These are phyloP conservation scores for Odiellus spinosus DNA, from an alignment of 2,888 invertebrate species.

Conservation along the genomic window DNA sequence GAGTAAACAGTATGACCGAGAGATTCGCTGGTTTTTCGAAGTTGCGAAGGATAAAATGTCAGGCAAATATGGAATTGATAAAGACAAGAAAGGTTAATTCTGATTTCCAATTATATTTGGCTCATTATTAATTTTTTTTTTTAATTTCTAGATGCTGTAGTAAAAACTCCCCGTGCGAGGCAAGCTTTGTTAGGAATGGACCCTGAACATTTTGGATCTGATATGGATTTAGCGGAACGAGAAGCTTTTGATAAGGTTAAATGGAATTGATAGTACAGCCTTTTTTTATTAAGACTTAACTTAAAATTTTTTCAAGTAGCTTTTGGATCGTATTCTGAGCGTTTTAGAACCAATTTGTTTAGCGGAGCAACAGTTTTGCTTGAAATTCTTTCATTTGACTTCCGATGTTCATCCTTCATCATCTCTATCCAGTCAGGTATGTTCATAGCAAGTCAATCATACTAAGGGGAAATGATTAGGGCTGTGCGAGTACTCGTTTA, in stretches of 20 bases:
- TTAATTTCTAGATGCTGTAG: no score
- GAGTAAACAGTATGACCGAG: constrained; percentile 74
- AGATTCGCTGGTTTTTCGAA: constrained; percentile 61
- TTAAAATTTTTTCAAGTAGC: constrained; percentile 26
- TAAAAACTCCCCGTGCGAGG: constrained; percentile 3
- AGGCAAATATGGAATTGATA: constrained; percentile 30
- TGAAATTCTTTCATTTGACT: constrained; percentile 73
- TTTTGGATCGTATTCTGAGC: constrained; percentile 68
- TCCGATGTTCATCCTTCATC: constrained; percentile 28
- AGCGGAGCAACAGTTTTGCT: constrained; percentile 88
- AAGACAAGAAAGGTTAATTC: constrained; percentile 12
- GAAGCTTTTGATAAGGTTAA: constrained; percentile 18
- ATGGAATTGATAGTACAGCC: background rate
- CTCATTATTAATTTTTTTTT: no score
- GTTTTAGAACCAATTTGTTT: constrained; percentile 80
- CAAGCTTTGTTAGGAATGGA: constrained; percentile 39
- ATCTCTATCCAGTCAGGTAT: constrained; percentile 7
- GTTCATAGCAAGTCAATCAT: no score
- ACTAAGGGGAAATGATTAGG: no score
- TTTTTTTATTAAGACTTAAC: background rate
- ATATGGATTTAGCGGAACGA: constrained; percentile 41
- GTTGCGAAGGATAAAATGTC: constrained; percentile 44
- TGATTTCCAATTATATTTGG: no score
- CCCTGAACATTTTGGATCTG: constrained; percentile 45
- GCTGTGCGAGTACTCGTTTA: no score